Evolutionary conservation across 2,888 invertebrate species (phyloP).

Genomic region (Melanostoma scalare): DNA sequence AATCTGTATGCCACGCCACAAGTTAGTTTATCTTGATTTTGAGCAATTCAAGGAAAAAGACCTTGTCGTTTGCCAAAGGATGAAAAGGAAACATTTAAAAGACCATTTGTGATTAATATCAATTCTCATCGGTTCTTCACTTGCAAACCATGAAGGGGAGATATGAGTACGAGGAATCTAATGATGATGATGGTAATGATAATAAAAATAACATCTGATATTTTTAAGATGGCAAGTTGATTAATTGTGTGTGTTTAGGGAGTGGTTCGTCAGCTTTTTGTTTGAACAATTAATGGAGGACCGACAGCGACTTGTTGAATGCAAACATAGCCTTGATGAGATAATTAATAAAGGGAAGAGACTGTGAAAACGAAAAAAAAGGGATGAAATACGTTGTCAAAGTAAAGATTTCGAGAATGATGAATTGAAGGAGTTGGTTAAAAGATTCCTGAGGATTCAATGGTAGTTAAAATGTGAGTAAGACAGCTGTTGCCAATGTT

Average conservation of each 20-base stretch:
- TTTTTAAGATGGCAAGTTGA: slow-evolving; percentile 60
- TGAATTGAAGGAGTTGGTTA: too few relatives aligned
- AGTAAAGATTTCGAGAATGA: not conserved
- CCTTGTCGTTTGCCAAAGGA: slow-evolving; percentile 32
- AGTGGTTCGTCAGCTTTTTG: slow-evolving; percentile 36
- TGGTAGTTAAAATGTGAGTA: too few relatives aligned
- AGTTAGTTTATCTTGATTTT: too few relatives aligned
- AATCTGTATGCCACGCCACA: too few relatives aligned
- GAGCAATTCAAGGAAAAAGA: not conserved
- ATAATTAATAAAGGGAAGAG: slow-evolving; percentile 18
- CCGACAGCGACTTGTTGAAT: slow-evolving; percentile 51
- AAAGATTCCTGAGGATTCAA: too few relatives aligned
- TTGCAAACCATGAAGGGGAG: not conserved
- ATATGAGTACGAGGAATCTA: not conserved
- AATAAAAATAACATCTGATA: slow-evolving; percentile 40
- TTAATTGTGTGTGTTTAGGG: slow-evolving; percentile 56
- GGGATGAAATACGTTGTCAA: not conserved
- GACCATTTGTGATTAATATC: slow-evolving; percentile 20
- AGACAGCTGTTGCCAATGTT: too few relatives aligned
- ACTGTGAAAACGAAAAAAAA: not conserved
- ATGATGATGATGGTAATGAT: slow-evolving; percentile 6
- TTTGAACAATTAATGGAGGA: slow-evolving; percentile 32
- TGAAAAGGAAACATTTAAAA: slow-evolving; percentile 2
- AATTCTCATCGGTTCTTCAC: not conserved
- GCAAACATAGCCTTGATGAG: not conserved